These are phyloP conservation scores for Tricholauxania praeusta DNA, from an alignment of 2,888 invertebrate genomes.

Conservation along the genomic window DNA sequence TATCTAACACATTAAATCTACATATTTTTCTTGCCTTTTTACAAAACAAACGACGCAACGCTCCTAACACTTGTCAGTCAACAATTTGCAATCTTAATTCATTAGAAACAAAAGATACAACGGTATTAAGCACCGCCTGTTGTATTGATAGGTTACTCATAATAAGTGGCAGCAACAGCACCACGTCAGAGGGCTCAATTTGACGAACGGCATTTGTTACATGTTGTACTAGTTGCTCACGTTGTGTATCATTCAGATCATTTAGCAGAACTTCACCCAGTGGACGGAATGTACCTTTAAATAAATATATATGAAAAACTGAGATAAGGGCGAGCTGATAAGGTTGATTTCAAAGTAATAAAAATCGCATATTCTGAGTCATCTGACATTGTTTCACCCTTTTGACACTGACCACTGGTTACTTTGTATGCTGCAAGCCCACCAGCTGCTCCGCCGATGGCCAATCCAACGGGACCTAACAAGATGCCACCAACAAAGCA, in stretches of 20 bases:
- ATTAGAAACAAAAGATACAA: constrained; percentile 60
- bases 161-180: constrained; percentile 60
- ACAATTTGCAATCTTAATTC: constrained; percentile 62
- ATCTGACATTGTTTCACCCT: not conserved
- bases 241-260: constrained; percentile 61
- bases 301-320: constrained; percentile 6
- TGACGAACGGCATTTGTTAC: constrained; percentile 59
- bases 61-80: constrained; percentile 51
- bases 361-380: not conserved
- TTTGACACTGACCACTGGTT: constrained; percentile 56
- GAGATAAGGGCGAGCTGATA: not conserved
- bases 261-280: constrained; percentile 64
- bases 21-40: not conserved
- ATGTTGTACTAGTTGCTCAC: constrained; percentile 58
- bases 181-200: constrained; percentile 60
- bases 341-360: not conserved
- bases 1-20: too few species aligned
- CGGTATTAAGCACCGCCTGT: constrained; percentile 58
- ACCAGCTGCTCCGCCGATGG: constrained; percentile 64
- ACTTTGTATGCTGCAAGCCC: constrained; percentile 61
- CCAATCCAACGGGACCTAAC: constrained; percentile 63
- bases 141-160: constrained; percentile 59
- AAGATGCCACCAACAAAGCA: constrained; percentile 64
- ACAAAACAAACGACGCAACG: constrained; percentile 11
- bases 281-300: constrained; percentile 61